Evolutionary conservation across 1,140 invertebrate species (phyloP).

Genomic region (Leptoteleia sp.): DNA sequence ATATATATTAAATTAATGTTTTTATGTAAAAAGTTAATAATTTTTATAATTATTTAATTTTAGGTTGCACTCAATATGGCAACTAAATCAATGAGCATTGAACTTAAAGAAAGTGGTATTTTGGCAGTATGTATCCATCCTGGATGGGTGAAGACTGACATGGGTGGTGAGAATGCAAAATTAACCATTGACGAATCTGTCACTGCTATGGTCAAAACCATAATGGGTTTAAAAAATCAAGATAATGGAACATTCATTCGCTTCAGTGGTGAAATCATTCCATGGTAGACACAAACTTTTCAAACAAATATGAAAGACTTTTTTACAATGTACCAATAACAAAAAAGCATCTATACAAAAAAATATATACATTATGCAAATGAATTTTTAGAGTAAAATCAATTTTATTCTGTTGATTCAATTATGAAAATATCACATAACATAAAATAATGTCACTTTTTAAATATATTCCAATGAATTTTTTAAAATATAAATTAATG

Average conservation of each 20-base stretch:
- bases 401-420: slow-evolving; percentile 14
- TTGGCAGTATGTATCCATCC: slow-evolving; percentile 90
- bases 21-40: too few species aligned
- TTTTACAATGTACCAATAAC: slow-evolving; percentile 1
- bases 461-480: slow-evolving; percentile 47
- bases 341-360: too few species aligned
- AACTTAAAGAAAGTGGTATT: slow-evolving; percentile 89
- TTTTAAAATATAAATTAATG: slow-evolving; percentile 50
- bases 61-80: slow-evolving; percentile 93
- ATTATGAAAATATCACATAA: slow-evolving; percentile 11
- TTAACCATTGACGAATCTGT: slow-evolving; percentile 86
- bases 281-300: slow-evolving; percentile 33
- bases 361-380: not conserved
- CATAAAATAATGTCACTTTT: not conserved
- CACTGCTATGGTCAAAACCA: slow-evolving; percentile 84
- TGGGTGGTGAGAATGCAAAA: slow-evolving; percentile 91
- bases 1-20: too few species aligned
- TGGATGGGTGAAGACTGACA: slow-evolving; percentile 94
- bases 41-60: too few species aligned
- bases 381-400: not conserved
- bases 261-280: slow-evolving; percentile 46
- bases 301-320: too few species aligned
- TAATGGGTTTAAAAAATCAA: slow-evolving; percentile 83
- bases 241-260: slow-evolving; percentile 74
- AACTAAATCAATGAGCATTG: slow-evolving; percentile 91